A percentile compares a stretch with the other conserved stretches of the same genome.
phyloP scores from a whole-genome alignment of 30 jellyfish, hydroid and myxozoan genomes.

The Aurelia aurita complex sp. Pacific region DNA sequence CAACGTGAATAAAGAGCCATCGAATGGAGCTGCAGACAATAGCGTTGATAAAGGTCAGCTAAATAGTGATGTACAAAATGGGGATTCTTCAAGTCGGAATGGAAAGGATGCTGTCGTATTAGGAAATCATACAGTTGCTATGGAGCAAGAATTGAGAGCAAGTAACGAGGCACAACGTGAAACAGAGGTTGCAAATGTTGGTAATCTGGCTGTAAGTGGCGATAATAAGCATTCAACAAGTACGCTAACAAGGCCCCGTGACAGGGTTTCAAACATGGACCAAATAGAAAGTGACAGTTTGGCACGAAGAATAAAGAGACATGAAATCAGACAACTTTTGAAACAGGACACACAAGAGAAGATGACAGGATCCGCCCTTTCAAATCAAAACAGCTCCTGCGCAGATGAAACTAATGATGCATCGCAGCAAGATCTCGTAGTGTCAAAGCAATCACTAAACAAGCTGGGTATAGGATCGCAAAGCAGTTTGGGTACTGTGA shows the following conservation, averaged over 20 bases:
- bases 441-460: neutral
- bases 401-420: neutral
- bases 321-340: conserved; percentile 53
- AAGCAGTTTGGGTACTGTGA: neutral
- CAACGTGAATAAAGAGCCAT: neutral
- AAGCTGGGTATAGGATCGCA: neutral
- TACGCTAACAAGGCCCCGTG: neutral
- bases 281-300: conserved; percentile 58
- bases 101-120: too few species aligned
- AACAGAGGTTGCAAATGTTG: neutral
- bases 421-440: neutral
- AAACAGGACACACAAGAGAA: conserved; percentile 35
- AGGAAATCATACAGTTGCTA: neutral
- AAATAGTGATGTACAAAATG: neutral
- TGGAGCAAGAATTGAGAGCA: neutral
- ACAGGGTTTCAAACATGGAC: neutral
- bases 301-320: conserved; percentile 45
- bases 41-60: neutral
- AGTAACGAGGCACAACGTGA: neutral
- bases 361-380: neutral
- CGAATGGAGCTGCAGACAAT: neutral
- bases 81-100: too few species aligned
- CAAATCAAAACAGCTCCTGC: neutral
- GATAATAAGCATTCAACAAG: neutral
- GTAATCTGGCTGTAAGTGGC: neutral